Conservation (phyloP, 1,140 invertebrate genomes). For the Microplitis mediator region DNA sequence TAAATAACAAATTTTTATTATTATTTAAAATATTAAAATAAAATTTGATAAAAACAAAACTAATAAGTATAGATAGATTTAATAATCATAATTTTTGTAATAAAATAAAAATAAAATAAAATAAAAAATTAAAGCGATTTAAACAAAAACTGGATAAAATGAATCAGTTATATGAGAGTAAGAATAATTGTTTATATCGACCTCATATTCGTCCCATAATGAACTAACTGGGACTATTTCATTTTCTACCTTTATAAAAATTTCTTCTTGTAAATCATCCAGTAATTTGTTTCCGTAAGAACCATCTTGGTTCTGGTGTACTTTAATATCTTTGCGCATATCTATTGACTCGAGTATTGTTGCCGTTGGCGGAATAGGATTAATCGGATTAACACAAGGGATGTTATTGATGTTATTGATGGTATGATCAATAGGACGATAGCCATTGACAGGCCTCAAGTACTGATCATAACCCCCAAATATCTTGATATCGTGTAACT, state of each 20-base stretch:
- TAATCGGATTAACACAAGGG: no score
- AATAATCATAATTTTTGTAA: not conserved
- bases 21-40: not conserved
- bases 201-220: not conserved
- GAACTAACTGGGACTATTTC: not conserved
- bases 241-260: constrained; percentile 38
- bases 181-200: not conserved
- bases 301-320: constrained; percentile 38
- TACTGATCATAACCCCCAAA: constrained; percentile 47
- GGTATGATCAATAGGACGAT: constrained; percentile 21
- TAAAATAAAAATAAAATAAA: not conserved
- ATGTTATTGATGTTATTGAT: constrained; percentile 13
- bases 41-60: no score
- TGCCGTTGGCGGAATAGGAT: no score
- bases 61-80: no score
- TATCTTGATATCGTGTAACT: constrained; percentile 46
- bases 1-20: not conserved
- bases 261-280: constrained; percentile 36
- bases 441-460: constrained; percentile 35
- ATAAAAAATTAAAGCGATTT: not conserved
- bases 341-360: not conserved
- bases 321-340: constrained; percentile 46
- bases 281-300: constrained; percentile 28
- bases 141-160: not conserved
- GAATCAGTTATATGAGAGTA: not conserved